A percentile compares a stretch with the other conserved stretches of the same genome.
phyloP scores from a whole-genome alignment of 1,140 invertebrate genomes.

The Bombus confusus region DNA sequence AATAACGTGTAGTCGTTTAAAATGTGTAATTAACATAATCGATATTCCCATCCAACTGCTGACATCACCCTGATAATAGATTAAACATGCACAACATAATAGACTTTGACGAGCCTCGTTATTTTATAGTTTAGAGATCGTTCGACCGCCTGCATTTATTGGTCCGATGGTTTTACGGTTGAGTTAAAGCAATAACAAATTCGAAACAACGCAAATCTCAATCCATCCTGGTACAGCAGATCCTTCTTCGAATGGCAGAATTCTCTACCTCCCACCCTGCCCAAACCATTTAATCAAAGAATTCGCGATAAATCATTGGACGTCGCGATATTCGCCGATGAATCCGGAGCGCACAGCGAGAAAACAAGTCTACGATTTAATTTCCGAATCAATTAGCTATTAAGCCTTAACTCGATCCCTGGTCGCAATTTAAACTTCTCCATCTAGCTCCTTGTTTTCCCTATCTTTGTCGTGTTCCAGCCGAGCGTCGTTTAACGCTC shows the following conservation, averaged over 20 bases:
- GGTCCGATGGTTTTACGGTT: not conserved
- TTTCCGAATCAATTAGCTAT: constrained; percentile 40
- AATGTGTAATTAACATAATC: not conserved
- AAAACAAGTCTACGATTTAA: constrained; percentile 28
- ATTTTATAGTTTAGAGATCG: not conserved
- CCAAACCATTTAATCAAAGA: not conserved
- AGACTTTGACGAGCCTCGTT: not conserved
- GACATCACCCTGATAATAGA: not conserved
- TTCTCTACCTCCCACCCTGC: not conserved
- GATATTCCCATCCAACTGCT: not conserved
- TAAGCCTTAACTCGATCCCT: constrained; percentile 31
- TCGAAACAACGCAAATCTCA: not conserved
- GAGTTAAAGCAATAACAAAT: not conserved
- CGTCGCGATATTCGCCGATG: too few species aligned
- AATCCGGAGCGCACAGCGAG: not conserved
- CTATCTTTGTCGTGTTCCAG: constrained; percentile 12
- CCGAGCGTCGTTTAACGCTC: not conserved
- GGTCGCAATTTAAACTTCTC: constrained; percentile 43
- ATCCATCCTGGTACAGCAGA: not conserved
- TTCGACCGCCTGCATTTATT: not conserved
- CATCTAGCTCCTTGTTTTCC: constrained; percentile 12
- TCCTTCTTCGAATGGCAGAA: not conserved
- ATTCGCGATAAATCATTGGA: not conserved
- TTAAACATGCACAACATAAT: constrained; percentile 12
- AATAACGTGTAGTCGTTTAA: not conserved